Evolutionary conservation across 2,113 vertebrate genomes (phyloP), one percentile per base, ranked within the genome.

Genomic region (Pomatorhinus ruficollis): DNA sequence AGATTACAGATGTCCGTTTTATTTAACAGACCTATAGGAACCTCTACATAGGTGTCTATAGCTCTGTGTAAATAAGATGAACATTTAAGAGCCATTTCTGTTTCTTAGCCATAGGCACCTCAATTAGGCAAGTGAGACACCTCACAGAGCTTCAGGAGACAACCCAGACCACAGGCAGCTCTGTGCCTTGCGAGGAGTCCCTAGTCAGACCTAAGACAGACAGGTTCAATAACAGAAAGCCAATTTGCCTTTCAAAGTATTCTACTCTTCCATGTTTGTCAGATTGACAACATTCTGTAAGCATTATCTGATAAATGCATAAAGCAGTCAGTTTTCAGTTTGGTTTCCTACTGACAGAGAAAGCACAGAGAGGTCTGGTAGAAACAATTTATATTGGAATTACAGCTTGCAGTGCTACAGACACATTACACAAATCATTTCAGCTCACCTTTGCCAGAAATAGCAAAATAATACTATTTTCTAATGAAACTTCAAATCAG

Each of bases 381-480:
- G 27, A 15, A 76, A 37, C 30, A 76, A 71, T 37, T 79, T 68
- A 42, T 56, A 79, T 83, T 40, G 0, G 4, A 88, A 64, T 68
- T 83, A 88, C 24, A 81, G 33, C 3, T 82, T 82, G 37, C 33
- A 30, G 75, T 44, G 25, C 65, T 66, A 56, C 57, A 92, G 47
- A 79, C 23, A 42, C 14, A 24, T 64, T 72, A 68, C 16, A 83
- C 61, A 90, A 75, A 76, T 83, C 6, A 64, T 56, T 90, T 49
- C 42, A 64, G 44, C 17, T 90, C 59, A 72, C 40, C 45, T 77
- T 83, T 15, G 39, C 15, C 53, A 76, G 28, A 89, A 86, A 77
- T 40, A 3, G 37, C 37, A 86, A 94, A 92, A 93, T n/a, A 65
- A 56, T 9, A 79, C 18, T 60, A 68, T 92, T 88, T 92, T 59